phyloP scores from a whole-genome alignment of 2,888 invertebrate genomes.

The Hypomecis atomaria region DNA sequence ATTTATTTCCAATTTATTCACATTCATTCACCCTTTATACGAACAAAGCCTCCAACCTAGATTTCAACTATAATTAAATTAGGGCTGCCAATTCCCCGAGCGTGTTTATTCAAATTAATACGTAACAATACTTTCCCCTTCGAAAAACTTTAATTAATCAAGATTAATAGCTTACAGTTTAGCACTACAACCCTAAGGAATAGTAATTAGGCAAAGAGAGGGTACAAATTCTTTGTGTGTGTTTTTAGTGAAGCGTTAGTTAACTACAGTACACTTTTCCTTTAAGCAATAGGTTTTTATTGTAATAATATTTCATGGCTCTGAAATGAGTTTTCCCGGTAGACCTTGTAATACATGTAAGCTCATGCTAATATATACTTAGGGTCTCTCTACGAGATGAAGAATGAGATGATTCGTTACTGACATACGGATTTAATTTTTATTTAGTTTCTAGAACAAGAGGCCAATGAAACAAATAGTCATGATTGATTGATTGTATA shows the following conservation, averaged over 20 bases:
- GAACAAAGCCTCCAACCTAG: constrained; percentile 29
- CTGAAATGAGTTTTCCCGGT: too few species aligned
- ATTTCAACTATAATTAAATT: constrained; percentile 44
- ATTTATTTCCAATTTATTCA: constrained; percentile 7
- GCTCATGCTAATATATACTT: too few species aligned
- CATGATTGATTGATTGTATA: too few species aligned
- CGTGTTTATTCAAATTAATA: constrained; percentile 52
- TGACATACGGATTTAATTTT: too few species aligned
- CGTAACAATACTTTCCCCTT: constrained; percentile 44
- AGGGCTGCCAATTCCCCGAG: constrained; percentile 37
- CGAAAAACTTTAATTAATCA: constrained; percentile 72
- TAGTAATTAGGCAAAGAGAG: constrained; percentile 62
- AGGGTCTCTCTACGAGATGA: too few species aligned
- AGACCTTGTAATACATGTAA: too few species aligned
- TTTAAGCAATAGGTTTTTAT: too few species aligned
- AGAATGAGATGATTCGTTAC: too few species aligned
- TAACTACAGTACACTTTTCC: not conserved
- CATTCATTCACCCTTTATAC: constrained; percentile 5
- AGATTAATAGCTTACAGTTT: constrained; percentile 74
- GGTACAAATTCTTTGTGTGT: constrained; percentile 42
- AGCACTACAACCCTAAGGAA: constrained; percentile 63
- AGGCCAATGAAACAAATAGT: too few species aligned
- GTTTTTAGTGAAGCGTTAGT: constrained; percentile 24
- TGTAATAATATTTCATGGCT: too few species aligned
- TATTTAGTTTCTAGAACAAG: too few species aligned